A percentile compares a stretch with the other conserved stretches of the same genome.
Conservation (phyloP, 2,797 vertebrate genomes). For the Prionace glauca region DNA sequence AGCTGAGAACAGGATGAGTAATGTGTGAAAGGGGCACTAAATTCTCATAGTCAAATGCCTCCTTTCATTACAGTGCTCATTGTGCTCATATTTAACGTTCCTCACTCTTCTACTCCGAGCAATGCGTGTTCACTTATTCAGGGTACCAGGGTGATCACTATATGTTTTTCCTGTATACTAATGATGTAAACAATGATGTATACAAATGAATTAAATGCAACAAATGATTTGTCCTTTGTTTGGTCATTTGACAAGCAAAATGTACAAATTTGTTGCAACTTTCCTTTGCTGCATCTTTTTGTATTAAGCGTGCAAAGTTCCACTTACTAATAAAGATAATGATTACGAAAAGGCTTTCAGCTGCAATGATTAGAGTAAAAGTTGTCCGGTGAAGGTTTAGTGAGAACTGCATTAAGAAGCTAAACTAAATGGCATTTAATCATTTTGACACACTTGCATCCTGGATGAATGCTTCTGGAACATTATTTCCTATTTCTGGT, state of each 20-base stretch:
- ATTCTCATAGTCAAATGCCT: background rate
- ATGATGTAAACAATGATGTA: background rate
- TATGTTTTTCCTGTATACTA: background rate
- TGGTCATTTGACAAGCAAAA: background rate
- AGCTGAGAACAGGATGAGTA: background rate
- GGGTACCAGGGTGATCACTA: background rate
- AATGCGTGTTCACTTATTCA: background rate
- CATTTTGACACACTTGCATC: constrained; percentile 1
- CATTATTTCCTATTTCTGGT: background rate
- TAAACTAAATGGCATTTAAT: constrained; percentile 10
- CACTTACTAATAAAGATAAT: background rate
- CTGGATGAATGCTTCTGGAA: background rate
- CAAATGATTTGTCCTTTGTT: background rate
- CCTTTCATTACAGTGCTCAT: background rate
- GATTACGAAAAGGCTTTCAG: background rate
- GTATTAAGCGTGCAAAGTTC: background rate
- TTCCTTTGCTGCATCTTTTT: background rate
- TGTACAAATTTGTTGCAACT: background rate
- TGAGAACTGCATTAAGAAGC: background rate
- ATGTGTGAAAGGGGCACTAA: background rate
- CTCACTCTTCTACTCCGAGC: background rate
- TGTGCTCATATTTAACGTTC: background rate
- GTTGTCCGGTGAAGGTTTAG: background rate
- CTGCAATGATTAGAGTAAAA: background rate
- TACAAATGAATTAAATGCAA: background rate